A percentile compares a stretch with the other conserved stretches of the same genome.
Evolutionary conservation across 2,888 invertebrate species (phyloP).

Genomic region (Himalopsyche japonica): DNA sequence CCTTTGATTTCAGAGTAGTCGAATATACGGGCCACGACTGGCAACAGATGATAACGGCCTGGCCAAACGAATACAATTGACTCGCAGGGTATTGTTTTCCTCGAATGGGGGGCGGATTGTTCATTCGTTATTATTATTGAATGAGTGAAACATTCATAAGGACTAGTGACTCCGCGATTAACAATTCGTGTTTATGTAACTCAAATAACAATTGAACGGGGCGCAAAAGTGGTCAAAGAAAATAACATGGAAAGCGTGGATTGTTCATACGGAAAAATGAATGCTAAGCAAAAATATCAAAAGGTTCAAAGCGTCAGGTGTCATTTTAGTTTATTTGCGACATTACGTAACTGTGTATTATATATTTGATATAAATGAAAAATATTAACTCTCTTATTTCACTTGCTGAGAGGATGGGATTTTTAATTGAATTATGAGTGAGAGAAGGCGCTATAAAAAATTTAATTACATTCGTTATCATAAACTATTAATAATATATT

Average conservation of each 20-base stretch:
- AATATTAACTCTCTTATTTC: no score
- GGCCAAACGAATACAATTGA: constrained; percentile 30
- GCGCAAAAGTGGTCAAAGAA: background rate
- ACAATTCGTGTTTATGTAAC: background rate
- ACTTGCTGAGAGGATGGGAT: no score
- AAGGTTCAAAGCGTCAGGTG: no score
- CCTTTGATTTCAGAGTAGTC: background rate
- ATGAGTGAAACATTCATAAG: constrained; percentile 35
- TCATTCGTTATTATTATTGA: constrained; percentile 28
- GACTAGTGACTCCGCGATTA: background rate
- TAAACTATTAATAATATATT: no score
- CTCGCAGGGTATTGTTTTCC: constrained; percentile 26
- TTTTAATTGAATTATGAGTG: no score
- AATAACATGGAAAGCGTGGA: background rate
- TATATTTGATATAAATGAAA: no score
- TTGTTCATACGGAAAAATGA: no score
- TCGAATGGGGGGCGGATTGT: background rate
- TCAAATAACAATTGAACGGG: background rate
- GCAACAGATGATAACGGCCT: constrained; percentile 21
- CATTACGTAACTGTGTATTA: no score
- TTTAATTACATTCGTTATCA: no score
- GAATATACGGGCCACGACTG: constrained; percentile 6
- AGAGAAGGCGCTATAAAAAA: no score
- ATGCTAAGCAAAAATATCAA: no score
- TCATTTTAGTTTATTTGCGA: no score